A percentile compares a stretch with the other conserved stretches of the same genome.
Evolutionary conservation across 1,140 invertebrate genomes (phyloP).

Genomic region (Bombus difficillimus): DNA sequence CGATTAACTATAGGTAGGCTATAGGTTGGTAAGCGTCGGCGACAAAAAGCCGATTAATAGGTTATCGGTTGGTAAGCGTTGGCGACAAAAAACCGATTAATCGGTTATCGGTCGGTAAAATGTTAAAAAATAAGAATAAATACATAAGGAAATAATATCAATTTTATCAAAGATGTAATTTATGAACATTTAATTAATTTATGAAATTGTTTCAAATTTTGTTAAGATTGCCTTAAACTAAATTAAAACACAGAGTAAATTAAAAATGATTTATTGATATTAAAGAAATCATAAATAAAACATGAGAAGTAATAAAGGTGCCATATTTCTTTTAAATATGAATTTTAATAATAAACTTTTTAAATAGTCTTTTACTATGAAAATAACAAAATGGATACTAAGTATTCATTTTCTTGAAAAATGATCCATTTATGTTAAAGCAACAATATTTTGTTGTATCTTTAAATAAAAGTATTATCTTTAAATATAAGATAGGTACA

Average conservation of each 20-base stretch:
- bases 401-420: not conserved
- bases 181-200: not conserved
- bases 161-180: not conserved
- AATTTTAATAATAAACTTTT: slow-evolving; percentile 13
- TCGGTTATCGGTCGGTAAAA: not conserved
- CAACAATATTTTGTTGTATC: slow-evolving; percentile 19
- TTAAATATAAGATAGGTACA: slow-evolving; percentile 11
- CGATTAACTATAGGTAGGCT: no score
- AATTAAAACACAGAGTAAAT: not conserved
- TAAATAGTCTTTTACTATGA: not conserved
- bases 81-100: not conserved
- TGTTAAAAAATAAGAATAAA: not conserved
- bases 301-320: not conserved
- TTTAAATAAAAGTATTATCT: slow-evolving; percentile 12
- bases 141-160: not conserved
- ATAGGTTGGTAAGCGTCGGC: no score
- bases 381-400: slow-evolving; percentile 19
- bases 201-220: not conserved
- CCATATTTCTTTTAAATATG: slow-evolving; percentile 4
- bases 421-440: slow-evolving; percentile 7
- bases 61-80: no score
- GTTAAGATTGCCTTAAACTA: not conserved
- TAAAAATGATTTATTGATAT: slow-evolving; percentile 5
- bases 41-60: no score
- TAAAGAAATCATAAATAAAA: slow-evolving; percentile 2